These are phyloP conservation scores for Cynopterus brachyotis DNA, from an alignment of 2,113 vertebrate genomes.

Conservation along the genomic window DNA sequence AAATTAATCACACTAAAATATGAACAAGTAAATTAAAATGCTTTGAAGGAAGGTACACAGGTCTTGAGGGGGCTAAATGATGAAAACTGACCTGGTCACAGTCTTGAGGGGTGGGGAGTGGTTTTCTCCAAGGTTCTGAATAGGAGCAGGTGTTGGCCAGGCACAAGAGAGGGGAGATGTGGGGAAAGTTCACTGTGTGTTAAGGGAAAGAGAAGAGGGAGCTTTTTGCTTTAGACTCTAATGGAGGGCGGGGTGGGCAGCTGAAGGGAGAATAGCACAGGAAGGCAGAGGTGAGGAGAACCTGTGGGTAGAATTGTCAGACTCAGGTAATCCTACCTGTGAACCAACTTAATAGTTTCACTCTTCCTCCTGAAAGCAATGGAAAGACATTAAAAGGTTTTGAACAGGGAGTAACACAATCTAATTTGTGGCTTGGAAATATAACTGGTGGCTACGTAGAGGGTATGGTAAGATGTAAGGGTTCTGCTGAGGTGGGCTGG, in stretches of 20 bases:
- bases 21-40: not conserved
- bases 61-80: not conserved
- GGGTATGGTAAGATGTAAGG: not conserved
- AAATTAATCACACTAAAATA: not conserved
- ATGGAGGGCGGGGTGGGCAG: not conserved
- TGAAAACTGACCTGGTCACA: not conserved
- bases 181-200: not conserved
- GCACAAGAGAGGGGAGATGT: not conserved
- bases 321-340: not conserved
- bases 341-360: not conserved
- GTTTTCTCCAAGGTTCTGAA: not conserved
- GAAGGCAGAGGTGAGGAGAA: not conserved
- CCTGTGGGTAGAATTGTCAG: not conserved
- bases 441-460: not conserved
- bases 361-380: not conserved
- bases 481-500: not conserved
- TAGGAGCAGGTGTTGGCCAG: not conserved
- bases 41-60: not conserved
- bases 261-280: not conserved
- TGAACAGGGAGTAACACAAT: not conserved
- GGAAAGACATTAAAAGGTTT: not conserved
- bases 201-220: not conserved
- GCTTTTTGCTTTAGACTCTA: not conserved
- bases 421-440: not conserved
- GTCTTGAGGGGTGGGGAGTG: not conserved